These are phyloP conservation scores for Alethe diademata DNA, from an alignment of 2,113 vertebrate species.

Conservation along the genomic window DNA sequence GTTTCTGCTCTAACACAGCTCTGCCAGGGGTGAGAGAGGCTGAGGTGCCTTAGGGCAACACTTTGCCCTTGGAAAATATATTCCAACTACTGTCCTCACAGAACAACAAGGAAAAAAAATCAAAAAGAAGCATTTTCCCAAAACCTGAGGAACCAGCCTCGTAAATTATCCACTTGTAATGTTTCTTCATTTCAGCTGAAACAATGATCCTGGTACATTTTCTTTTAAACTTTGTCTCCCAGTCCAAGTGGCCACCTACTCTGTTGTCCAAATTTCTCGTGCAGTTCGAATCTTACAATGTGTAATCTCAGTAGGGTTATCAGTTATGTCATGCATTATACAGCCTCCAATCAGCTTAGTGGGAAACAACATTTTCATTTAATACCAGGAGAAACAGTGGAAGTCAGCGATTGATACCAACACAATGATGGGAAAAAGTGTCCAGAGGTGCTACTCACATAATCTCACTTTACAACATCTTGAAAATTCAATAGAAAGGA, in stretches of 20 bases:
- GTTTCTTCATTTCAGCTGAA: constrained; percentile 34
- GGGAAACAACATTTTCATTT: constrained; percentile 83
- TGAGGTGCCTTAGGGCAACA: neutral
- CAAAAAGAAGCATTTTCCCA: neutral
- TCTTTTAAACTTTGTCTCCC: constrained; percentile 44
- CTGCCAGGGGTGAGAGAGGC: neutral
- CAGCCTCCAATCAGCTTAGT: constrained; percentile 79
- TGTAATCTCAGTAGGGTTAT: constrained; percentile 79
- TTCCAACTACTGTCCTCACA: neutral
- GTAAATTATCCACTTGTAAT: constrained; percentile 17
- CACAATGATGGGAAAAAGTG: constrained; percentile 89
- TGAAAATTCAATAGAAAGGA: constrained; percentile 83
- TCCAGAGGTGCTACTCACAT: constrained; percentile 83
- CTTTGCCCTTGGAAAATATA: neutral
- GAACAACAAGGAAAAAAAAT: neutral
- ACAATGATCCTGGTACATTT: constrained; percentile 23
- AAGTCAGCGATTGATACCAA: constrained; percentile 87
- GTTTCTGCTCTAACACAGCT: neutral
- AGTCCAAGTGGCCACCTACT: constrained; percentile 44
- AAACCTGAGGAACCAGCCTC: neutral
- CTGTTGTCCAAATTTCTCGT: constrained; percentile 52
- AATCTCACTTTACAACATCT: constrained; percentile 84
- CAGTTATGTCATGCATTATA: constrained; percentile 78
- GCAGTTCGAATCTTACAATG: constrained; percentile 63
- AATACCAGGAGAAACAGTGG: constrained; percentile 85